Base-by-base conservation (phyloP, 2,888 invertebrate genomes). In the Furcula furcula region DNA sequence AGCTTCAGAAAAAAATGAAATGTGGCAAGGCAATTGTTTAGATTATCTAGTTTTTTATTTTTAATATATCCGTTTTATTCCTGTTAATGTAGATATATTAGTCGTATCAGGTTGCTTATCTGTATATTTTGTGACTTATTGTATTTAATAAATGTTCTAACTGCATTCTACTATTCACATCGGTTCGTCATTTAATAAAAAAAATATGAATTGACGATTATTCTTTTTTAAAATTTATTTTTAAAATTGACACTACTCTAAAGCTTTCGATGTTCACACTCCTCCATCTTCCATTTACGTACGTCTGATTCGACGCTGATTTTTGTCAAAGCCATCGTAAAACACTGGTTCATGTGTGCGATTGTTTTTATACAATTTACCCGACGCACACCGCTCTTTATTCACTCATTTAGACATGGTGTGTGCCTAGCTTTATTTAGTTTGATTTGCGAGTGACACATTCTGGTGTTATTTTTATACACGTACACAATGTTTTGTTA, bases 301-400 rank as follows among this genome's bases (percentile, higher is more conserved):
- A 67, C 76, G 77, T 83, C 77, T 79, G 80, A 83, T 83, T 82
- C 78, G 75, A 78, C 74, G 71, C 78, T 77, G 84, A 84, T 84
- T 83, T 57, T 79, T 71, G 81, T 83, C 79, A 84, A 86, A 81
- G 79, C 76, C 78, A 70, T 80, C 77, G 80, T 82, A 84, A 83
- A 86, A 84, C 84, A 84, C 69, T 73, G 64, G 66, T 63, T 70
- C 67, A 65, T 63, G 65, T 66, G 66, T 65, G 56, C 80, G 73
- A 84, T 84, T 87, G 86, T 87, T 86, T 87, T 87, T 85, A 81
- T 82, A 86, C 83, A 85, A 84, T 84, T 81, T 76, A 71, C 77
- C 67, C 54, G 48, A 61, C 68, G 55, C 67, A 70, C 10, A 28
- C 16, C 15, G 28, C 72, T 68, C 65, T 67, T 76, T 73, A 72